Conservation (phyloP, 2,797 vertebrate species). For the Amblyraja radiata region DNA sequence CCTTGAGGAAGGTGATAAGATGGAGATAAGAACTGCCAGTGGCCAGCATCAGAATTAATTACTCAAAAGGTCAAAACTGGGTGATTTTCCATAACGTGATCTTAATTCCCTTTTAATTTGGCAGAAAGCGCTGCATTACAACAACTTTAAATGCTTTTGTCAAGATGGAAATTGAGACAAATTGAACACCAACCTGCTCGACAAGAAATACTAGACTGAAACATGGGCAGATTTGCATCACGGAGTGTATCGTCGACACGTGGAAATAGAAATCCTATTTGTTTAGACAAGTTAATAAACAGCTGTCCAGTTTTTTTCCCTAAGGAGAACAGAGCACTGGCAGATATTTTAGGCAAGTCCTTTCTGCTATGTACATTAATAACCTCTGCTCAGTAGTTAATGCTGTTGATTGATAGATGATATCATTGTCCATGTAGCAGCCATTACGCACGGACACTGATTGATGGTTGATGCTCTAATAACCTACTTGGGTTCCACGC, state of each 20-base stretch:
- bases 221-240: background rate
- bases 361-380: background rate
- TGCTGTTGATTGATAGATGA: slow-evolving; percentile 22
- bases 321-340: background rate
- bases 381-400: slow-evolving; percentile 5
- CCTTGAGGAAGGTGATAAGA: too few species aligned
- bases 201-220: background rate
- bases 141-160: background rate
- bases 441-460: background rate
- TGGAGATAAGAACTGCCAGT: background rate
- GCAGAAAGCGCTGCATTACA: background rate
- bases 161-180: background rate
- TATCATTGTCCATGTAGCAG: slow-evolving; percentile 7
- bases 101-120: background rate
- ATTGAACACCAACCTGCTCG: background rate
- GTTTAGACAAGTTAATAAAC: background rate
- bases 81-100: background rate
- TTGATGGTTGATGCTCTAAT: background rate
- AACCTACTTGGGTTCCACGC: slow-evolving; percentile 9
- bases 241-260: background rate
- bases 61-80: background rate
- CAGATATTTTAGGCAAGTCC: background rate
- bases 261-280: background rate
- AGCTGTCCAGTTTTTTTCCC: background rate
- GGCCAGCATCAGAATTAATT: background rate